Base-by-base conservation (phyloP, 1,140 invertebrate genomes). In the Bombus affinis region DNA sequence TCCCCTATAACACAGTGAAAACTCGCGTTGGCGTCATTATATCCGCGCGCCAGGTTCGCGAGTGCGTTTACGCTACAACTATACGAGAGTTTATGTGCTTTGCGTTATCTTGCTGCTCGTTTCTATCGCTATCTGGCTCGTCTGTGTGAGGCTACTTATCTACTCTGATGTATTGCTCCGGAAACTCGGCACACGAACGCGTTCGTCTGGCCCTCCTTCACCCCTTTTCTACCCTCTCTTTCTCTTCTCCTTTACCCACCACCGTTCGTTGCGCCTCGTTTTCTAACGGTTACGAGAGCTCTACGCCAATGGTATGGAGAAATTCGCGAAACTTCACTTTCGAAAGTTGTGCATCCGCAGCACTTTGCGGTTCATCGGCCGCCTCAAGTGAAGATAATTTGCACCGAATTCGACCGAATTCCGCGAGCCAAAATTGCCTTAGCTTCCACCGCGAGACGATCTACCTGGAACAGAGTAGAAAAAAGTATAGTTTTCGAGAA, bases 281-380 rank as follows among this genome's bases (percentile, higher is more conserved):
- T 87, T 87, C 88, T 79, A 73, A 76, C 70, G 75, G 87, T 89
- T 88, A 83, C 83, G 74, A 83, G 65, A 77, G 66, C 71, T 62
- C 75, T 42, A 59, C 78, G 78, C 88, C 88, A 85, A 86, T 82
- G 74, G 88, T 74, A 83, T 10, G 82, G 89, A 79, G 83, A 90
- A 88, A 88, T 90, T 86, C 80, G 88, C 86, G 86, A 80, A 90
- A 90, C 89, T 90, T 86, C 89, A 90, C 77, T 88, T 90, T 86
- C 86, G 77, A 83, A 90, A 90, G 89, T 90, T 90, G 75, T 73
- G 76, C 77, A 81, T 86, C 86, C 83, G 57, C 74, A 81, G 81
- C 82, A 90, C 83, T 90, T 90, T 90, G 88, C 81, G 86, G 83
- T 84, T 90, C 89, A 90, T 90, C 86, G 86, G 76, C 37, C 78